Percentiles rank a stretch among this genome's conserved stretches.
Evolutionary conservation across 2,113 vertebrate genomes (phyloP).

Genomic region (Tachuris rubrigastra): DNA sequence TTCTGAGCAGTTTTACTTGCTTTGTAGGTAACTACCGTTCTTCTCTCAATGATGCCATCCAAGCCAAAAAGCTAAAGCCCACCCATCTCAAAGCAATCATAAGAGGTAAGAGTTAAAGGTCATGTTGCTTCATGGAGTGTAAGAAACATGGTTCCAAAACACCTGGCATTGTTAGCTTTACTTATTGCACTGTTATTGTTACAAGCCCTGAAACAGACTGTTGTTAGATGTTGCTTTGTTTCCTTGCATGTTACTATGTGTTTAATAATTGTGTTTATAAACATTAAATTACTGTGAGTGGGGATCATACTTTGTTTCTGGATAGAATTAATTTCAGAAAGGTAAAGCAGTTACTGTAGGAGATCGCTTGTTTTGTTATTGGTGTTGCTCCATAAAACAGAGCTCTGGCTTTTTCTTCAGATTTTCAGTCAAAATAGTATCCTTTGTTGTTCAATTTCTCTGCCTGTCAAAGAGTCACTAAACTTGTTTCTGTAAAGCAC

Average conservation of each 20-base stretch:
- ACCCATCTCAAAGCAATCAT: constrained; percentile 89
- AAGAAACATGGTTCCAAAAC: background rate
- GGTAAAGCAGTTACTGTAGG: background rate
- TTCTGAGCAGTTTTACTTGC: background rate
- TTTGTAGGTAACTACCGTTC: constrained; percentile 89
- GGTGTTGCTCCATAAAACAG: background rate
- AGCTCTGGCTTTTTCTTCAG: background rate
- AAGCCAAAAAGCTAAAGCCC: constrained; percentile 88
- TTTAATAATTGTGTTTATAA: background rate
- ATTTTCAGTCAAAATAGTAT: background rate
- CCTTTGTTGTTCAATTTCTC: background rate
- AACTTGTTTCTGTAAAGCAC: background rate
- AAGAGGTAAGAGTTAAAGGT: constrained; percentile 78
- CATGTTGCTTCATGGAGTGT: rapidly evolving
- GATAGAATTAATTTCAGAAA: background rate
- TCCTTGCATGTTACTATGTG: rapidly evolving
- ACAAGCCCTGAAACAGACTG: background rate
- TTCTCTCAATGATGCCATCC: constrained; percentile 83
- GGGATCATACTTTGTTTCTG: background rate
- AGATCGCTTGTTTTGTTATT: background rate
- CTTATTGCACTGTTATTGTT: background rate
- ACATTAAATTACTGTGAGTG: background rate
- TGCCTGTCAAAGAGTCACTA: background rate
- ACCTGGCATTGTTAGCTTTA: background rate
- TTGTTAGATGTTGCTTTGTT: background rate